Percentiles rank a stretch among this genome's conserved stretches.
These are phyloP conservation scores for Panulirus ornatus DNA, from an alignment of 1,140 invertebrate species.

Conservation along the genomic window DNA sequence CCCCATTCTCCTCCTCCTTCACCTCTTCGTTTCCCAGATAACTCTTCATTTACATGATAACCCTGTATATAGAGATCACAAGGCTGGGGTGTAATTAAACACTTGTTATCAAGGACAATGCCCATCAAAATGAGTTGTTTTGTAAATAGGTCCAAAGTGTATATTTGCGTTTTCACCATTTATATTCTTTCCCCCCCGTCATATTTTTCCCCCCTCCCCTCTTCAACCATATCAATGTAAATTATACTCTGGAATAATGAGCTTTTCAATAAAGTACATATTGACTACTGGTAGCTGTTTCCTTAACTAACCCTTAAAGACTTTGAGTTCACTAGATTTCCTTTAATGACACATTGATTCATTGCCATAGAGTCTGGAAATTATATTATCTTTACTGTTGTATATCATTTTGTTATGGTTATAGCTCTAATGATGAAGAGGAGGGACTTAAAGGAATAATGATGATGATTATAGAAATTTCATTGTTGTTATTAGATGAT, in stretches of 20 bases:
- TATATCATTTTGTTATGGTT: no score
- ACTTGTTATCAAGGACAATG: not conserved
- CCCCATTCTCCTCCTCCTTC: slow-evolving; percentile 12
- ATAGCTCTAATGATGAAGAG: no score
- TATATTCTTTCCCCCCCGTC: slow-evolving; percentile 6
- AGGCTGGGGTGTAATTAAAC: not conserved
- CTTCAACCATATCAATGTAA: slow-evolving; percentile 72
- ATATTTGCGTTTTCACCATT: slow-evolving; percentile 29
- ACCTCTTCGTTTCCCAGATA: not conserved
- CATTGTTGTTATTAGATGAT: no score
- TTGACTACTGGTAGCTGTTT: not conserved
- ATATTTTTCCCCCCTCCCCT: slow-evolving; percentile 19
- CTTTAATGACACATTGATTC: no score
- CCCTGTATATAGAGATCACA: not conserved
- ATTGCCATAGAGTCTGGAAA: no score
- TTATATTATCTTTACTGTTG: no score
- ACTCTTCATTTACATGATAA: not conserved
- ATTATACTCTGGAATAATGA: slow-evolving; percentile 71
- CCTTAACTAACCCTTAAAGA: no score
- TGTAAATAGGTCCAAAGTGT: slow-evolving; percentile 38
- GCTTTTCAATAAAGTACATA: slow-evolving; percentile 73
- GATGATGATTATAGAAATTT: no score
- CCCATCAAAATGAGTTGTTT: slow-evolving; percentile 27
- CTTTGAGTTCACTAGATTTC: no score
- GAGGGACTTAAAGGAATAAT: no score